phyloP scores from a whole-genome alignment of 1,140 invertebrate genomes.

The Aphelenchoides avenae region DNA sequence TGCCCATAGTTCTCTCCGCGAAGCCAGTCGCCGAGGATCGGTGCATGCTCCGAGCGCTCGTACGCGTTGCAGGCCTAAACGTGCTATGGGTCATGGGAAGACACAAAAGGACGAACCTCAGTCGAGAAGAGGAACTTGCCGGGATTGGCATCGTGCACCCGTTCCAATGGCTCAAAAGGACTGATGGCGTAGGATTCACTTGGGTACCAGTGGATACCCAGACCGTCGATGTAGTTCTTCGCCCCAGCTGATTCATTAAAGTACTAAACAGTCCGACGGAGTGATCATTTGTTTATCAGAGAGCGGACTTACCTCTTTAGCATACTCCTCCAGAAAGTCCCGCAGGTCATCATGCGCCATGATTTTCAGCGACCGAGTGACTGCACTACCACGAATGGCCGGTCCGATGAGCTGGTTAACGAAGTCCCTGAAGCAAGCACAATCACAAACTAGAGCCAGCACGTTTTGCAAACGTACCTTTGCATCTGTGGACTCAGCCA shows the following conservation, averaged over 20 bases:
- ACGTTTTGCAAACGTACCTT: constrained; percentile 19
- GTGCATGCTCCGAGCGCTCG: constrained; percentile 17
- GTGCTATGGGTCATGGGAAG: too few relatives aligned
- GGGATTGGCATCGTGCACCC: constrained; percentile 66
- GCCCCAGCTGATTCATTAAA: constrained; percentile 63
- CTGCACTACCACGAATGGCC: neutral
- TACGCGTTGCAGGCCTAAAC: neutral
- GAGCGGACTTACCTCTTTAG: constrained; percentile 59
- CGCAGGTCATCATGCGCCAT: constrained; percentile 54
- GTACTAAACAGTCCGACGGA: constrained; percentile 59
- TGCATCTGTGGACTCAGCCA: constrained; percentile 68
- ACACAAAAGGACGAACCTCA: constrained; percentile 68
- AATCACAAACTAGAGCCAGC: neutral
- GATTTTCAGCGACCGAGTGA: constrained; percentile 36
- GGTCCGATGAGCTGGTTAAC: constrained; percentile 44
- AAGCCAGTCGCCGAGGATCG: constrained; percentile 29
- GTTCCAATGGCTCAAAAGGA: constrained; percentile 61
- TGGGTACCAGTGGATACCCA: constrained; percentile 75
- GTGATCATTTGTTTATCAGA: neutral
- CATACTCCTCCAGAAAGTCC: constrained; percentile 67
- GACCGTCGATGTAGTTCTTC: constrained; percentile 77
- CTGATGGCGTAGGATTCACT: constrained; percentile 62
- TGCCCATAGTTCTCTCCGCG: constrained; percentile 18
- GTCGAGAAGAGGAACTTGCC: constrained; percentile 72
- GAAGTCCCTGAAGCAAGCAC: constrained; percentile 27